Base-by-base conservation (phyloP, 2,888 invertebrate genomes). In the Amphipoea oculea region DNA sequence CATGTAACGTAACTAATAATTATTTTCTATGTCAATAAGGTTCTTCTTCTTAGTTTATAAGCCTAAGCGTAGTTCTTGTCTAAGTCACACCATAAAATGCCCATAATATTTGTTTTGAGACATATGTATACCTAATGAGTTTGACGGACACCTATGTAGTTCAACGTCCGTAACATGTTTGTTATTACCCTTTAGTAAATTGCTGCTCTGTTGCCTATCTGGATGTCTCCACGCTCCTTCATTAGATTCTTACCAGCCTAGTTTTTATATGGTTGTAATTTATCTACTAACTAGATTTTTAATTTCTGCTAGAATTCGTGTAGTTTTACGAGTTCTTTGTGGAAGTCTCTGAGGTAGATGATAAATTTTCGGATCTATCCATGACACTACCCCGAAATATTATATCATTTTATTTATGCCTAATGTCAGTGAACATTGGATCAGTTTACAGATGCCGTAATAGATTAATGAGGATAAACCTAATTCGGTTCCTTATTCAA, bases 231-330 rank as follows among this genome's bases (percentile, higher is more conserved):
- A 72, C 17, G 36, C 23, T 73, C 14, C 29, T 74, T 69, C 23
- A 78, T 62, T 57, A 66, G 5, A 67, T 75, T 69, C 60, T 83
- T 60, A 23, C 42, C 57, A 69, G 40, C 60, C 68, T 69, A 72
- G 12, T 60, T 74, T 81, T 60, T 20, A 4, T 29, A 70, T 71
- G n/a, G 4, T 45, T 12, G n/a, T 51, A 63, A 71, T 57, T 80
- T 73, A 71, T 80, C 42, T 71, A 23, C 45, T 20, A 9, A 40
- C 29, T 17, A 48, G 29, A 66, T 67, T 80, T 40, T 73, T 63
- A 67, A 54, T 81, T 69, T 63, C 23, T 60, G 60, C 72, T 51
- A 17, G 40, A 29, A 75, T 73, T 14, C n/a, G 7, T 71, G 36
- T 70, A 45, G 40, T 62, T 71, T 70, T 14, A 1, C 14, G 2